Conservation (phyloP, 2,113 vertebrate genomes). For the Desmodus rotundus region DNA sequence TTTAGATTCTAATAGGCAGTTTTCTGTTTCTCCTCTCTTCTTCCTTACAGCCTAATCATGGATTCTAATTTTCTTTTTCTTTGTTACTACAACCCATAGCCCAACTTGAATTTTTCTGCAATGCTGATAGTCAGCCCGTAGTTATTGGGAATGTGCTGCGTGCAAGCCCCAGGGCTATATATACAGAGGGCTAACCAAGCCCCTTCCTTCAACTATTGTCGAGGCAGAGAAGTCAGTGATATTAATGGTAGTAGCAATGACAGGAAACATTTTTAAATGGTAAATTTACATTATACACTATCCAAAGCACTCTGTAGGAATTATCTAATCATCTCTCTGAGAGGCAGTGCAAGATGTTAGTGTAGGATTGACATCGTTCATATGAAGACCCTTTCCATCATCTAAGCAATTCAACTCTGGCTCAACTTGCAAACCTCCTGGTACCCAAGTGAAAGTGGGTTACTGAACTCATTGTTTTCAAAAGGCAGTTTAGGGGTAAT, state of each 20-base stretch:
- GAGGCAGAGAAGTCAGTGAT: not conserved
- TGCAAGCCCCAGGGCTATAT: not conserved
- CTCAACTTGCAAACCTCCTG: not conserved
- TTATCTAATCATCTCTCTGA: not conserved
- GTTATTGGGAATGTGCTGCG: not conserved
- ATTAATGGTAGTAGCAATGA: not conserved
- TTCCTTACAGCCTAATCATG: not conserved
- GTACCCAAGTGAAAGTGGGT: not conserved
- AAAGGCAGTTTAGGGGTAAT: not conserved
- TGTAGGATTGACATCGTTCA: not conserved
- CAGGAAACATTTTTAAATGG: not conserved
- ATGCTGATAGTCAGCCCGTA: not conserved
- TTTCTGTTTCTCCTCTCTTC: not conserved
- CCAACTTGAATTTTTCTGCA: constrained; percentile 4
- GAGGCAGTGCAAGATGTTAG: not conserved
- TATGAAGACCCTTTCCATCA: not conserved
- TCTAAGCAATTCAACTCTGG: not conserved
- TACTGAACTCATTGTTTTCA: not conserved
- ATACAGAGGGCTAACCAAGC: not conserved
- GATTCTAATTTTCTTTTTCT: constrained; percentile 29
- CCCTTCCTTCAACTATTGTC: not conserved
- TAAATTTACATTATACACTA: not conserved
- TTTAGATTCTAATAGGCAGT: not conserved
- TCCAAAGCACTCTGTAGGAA: not conserved
- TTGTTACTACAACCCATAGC: not conserved